These are phyloP conservation scores for Spatula versicolor DNA, from an alignment of 2,797 vertebrate genomes.

Conservation along the genomic window DNA sequence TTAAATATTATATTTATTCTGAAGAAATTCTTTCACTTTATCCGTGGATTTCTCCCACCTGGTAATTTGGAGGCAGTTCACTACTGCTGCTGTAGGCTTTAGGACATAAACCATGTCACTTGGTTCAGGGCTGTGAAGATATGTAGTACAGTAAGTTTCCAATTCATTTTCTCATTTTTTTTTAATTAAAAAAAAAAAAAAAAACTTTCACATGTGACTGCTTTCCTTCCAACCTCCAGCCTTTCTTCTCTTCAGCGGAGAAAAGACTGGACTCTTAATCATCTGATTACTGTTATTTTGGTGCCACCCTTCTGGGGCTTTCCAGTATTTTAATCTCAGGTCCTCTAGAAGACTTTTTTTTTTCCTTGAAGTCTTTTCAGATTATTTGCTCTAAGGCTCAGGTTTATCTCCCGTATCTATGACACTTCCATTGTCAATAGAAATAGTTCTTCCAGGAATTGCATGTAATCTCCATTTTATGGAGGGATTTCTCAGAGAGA, in stretches of 20 bases:
- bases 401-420: rapidly evolving
- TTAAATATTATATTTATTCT: background rate
- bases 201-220: rapidly evolving
- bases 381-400: background rate
- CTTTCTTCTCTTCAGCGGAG: background rate
- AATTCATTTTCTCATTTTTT: background rate
- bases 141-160: background rate
- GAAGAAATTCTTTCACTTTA: background rate
- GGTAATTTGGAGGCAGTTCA: background rate
- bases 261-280: background rate
- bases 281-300: background rate
- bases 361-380: background rate
- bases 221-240: background rate
- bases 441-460: background rate
- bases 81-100: background rate
- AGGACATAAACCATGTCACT: background rate
- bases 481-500: background rate
- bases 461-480: background rate
- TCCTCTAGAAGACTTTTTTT: background rate
- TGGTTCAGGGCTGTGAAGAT: background rate
- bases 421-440: background rate
- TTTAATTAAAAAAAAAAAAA: background rate
- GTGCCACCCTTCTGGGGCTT: background rate
- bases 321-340: background rate
- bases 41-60: background rate